Percentiles rank a stretch among this genome's conserved stretches.
Conservation (phyloP, 2,797 vertebrate species). For the Eulemur albifrons region DNA sequence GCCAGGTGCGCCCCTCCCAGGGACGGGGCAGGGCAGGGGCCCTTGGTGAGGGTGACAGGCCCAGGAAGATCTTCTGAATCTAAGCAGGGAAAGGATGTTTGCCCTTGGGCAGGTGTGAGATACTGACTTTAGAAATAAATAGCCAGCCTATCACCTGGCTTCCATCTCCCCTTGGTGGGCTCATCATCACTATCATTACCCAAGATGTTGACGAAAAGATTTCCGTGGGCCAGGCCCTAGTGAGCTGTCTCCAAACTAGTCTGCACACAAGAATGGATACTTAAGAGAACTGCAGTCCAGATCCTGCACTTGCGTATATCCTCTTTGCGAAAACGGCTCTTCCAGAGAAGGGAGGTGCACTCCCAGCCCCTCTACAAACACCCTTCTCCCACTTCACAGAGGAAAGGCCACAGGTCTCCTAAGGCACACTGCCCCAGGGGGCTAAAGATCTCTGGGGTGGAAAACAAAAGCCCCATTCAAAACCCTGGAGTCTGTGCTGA, state of each 20-base stretch:
- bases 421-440: background rate
- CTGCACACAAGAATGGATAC: background rate
- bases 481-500: background rate
- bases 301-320: background rate
- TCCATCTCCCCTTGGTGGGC: background rate
- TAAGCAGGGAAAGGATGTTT: background rate
- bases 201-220: background rate
- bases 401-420: background rate
- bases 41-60: no score
- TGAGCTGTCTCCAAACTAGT: background rate
- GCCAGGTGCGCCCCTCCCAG: accelerated
- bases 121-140: background rate
- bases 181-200: accelerated
- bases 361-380: background rate
- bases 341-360: background rate
- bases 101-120: background rate
- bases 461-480: constrained; percentile 60
- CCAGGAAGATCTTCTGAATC: background rate
- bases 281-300: background rate
- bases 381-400: background rate
- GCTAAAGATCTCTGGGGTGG: background rate
- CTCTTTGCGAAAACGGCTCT: background rate
- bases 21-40: no score
- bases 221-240: no score
- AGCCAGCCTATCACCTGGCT: background rate